Evolutionary conservation across 2,888 invertebrate genomes (phyloP), one percentile per base, ranked within the genome.

Genomic region (Drosophila anomalipes): DNA sequence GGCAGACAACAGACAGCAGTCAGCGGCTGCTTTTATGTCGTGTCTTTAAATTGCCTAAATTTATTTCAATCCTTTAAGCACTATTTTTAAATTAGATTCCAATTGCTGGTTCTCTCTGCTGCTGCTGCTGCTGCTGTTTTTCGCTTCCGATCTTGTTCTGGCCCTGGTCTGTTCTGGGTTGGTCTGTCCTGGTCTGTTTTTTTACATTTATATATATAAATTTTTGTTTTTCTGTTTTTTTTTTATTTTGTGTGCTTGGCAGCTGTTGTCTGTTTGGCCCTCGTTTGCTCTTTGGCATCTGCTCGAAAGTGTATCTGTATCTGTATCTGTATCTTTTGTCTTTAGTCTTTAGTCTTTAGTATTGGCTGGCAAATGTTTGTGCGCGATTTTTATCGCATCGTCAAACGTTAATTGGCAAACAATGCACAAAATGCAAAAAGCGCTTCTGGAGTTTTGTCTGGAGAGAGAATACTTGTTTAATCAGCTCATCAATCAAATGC

Each of bases 31-130:
- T 77, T 77, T 77, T 74, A 74, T 77, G 67, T 41, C 30, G 70
- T 72, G 70, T 63, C 78, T 83, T 74, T 54, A 82, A 82, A 77
- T 82, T 84, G 80, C 77, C 83, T 77, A 81, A 86, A 86, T 88
- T 90, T 88, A 91, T 90, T 79, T 89, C 91, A 89, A 91, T 89
- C 91, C 89, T 87, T 91, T 87, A 85, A 86, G 82, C 86, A 82
- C 86, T 85, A 88, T 89, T 89, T 91, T 91, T 86, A 89, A 89
- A 89, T 89, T 89, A 89, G 91, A 89, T 91, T 91, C 91, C 90
- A 89, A 89, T 89, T 89, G 86, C 81, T 69, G 44, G 47, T 47
- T 26, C 26, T 47, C 47, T 47, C 22, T 44, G 19, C 16, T 39
- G 19, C 12, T 41, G 22, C 41, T n/a, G n/a, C 41, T n/a, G 44